phyloP scores from a whole-genome alignment of 1,140 invertebrate genomes.

The Atopsyche davidsoni region DNA sequence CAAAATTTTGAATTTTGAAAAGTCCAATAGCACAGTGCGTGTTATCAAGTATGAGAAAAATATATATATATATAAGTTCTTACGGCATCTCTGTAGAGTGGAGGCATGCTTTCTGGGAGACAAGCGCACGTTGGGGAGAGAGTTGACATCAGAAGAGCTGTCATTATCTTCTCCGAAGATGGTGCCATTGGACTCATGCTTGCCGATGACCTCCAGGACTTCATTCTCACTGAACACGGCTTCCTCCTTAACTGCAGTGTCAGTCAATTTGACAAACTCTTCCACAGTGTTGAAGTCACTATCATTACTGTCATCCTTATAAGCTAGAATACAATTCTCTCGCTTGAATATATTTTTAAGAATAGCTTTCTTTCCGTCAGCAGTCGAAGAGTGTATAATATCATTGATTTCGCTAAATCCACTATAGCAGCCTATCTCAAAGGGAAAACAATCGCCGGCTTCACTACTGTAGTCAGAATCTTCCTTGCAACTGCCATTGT shows the following conservation, averaged over 20 bases:
- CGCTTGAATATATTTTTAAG: conserved; percentile 27
- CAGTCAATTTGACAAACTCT: neutral
- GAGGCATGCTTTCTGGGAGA: conserved; percentile 28
- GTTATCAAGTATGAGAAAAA: neutral
- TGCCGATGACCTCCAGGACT: neutral
- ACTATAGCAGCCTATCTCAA: conserved; percentile 14
- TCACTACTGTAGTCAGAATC: conserved; percentile 15
- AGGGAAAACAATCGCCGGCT: conserved; percentile 12
- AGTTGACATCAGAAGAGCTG: neutral
- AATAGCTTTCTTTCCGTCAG: conserved; percentile 23
- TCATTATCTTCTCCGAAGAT: neutral
- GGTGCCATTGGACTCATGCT: neutral
- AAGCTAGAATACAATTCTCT: conserved; percentile 4
- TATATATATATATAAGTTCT: too few relatives aligned
- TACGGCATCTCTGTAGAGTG: conserved; percentile 27
- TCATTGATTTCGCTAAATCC: conserved; percentile 22
- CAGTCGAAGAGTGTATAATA: conserved; percentile 18
- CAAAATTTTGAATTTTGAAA: conserved; percentile 30
- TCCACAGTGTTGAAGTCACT: too few relatives aligned
- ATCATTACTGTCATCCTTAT: neutral
- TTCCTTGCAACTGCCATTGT: conserved; percentile 12
- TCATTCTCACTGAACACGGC: neutral
- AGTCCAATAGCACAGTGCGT: neutral
- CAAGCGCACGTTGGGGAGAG: conserved; percentile 17
- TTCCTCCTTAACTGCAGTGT: neutral